Evolutionary conservation across 2,888 invertebrate genomes (phyloP).

Genomic region (Lasioglossum vierecki): DNA sequence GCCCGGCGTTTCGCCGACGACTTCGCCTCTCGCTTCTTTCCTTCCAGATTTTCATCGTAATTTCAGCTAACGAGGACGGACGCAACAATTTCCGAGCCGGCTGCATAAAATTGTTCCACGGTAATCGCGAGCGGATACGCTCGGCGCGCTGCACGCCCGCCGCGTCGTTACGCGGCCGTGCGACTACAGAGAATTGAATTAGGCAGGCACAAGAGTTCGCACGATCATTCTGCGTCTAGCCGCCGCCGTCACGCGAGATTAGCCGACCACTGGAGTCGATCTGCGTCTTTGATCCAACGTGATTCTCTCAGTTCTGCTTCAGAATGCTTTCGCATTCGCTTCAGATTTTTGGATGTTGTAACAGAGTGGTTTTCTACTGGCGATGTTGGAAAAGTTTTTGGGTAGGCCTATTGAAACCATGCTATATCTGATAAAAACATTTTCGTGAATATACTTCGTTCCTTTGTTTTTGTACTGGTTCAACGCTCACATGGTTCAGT

Average conservation of each 20-base stretch:
- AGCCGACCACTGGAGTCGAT: background rate
- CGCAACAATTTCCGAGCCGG: slow-evolving; percentile 46
- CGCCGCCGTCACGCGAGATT: background rate
- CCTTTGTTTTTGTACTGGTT: no score
- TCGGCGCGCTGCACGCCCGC: background rate
- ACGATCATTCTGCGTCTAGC: slow-evolving; percentile 1
- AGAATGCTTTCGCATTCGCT: background rate
- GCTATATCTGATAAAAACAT: no score
- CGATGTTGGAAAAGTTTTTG: background rate
- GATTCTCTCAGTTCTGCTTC: background rate
- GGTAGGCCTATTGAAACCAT: background rate
- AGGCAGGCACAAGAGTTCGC: slow-evolving; percentile 12
- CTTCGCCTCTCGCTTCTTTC: slow-evolving; percentile 45
- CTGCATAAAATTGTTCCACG: slow-evolving; percentile 43
- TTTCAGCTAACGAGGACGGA: slow-evolving; percentile 55
- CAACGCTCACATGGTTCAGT: no score
- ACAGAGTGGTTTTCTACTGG: background rate
- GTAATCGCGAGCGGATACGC: slow-evolving; percentile 49
- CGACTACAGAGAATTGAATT: slow-evolving; percentile 39
- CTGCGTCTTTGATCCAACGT: background rate
- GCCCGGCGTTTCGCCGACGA: slow-evolving; percentile 38
- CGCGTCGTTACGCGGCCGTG: slow-evolving; percentile 41
- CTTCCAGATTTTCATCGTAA: slow-evolving; percentile 53
- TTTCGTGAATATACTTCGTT: no score
- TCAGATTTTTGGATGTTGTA: background rate